A percentile compares a stretch with the other conserved stretches of the same genome.
These are phyloP conservation scores for Caenorhabditis sulstoni DNA, from an alignment of 2,888 invertebrate genomes.

Conservation along the genomic window DNA sequence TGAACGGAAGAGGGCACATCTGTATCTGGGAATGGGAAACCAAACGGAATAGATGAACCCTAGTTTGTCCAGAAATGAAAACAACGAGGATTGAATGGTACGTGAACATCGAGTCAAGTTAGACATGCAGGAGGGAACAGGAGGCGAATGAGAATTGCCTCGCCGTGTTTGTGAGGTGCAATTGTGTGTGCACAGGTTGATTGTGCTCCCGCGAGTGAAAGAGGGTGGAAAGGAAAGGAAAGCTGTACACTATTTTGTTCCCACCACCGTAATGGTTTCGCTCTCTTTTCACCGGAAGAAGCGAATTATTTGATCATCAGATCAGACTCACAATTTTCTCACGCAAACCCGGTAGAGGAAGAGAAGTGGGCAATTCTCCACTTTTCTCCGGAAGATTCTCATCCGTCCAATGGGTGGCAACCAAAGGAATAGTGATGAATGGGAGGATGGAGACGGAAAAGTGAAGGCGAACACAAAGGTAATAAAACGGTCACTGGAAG, in stretches of 20 bases:
- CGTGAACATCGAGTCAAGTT: background rate
- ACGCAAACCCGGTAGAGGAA: background rate
- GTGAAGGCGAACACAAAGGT: conserved; percentile 27
- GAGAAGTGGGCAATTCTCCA: too few species aligned
- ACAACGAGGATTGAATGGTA: background rate
- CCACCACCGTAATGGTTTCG: conserved; percentile 39
- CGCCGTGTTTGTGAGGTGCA: conserved; percentile 43
- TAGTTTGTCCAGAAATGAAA: too few species aligned
- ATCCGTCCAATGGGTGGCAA: too few species aligned
- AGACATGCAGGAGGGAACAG: conserved; percentile 8
- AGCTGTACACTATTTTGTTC: conserved; percentile 50
- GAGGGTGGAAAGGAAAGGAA: too few species aligned
- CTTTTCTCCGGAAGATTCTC: background rate
- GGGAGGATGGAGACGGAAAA: conserved; percentile 10
- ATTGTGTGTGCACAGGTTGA: conserved; percentile 54
- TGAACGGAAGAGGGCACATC: conserved; percentile 1
- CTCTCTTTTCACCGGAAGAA: background rate
- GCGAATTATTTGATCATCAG: conserved; percentile 42
- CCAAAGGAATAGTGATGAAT: conserved; percentile 20
- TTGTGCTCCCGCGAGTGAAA: conserved; percentile 29
- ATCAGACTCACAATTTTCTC: conserved; percentile 23
- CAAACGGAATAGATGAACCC: background rate
- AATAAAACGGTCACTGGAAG: conserved; percentile 33
- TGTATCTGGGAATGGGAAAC: conserved; percentile 26
- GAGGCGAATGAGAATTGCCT: conserved; percentile 13